These are phyloP conservation scores for Syngnathus rostellatus DNA, from an alignment of 2,797 vertebrate species.

Conservation along the genomic window DNA sequence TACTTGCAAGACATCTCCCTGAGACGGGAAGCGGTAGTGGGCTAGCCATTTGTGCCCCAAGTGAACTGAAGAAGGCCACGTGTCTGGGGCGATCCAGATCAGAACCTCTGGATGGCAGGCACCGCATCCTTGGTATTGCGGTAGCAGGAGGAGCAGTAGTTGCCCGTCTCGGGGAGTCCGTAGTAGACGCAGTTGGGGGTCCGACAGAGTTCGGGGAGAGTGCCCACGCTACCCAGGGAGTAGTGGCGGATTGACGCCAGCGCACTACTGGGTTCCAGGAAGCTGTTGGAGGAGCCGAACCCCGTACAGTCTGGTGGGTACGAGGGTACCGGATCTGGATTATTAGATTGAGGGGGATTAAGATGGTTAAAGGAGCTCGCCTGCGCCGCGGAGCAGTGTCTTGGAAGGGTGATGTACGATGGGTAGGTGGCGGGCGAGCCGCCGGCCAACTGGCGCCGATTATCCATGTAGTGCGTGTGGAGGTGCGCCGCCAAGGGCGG, in stretches of 20 bases:
- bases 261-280: slow-evolving; percentile 61
- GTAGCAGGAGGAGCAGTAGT: slow-evolving; percentile 97
- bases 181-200: slow-evolving; percentile 89
- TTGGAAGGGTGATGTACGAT: slow-evolving; percentile 75
- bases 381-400: slow-evolving; percentile 63
- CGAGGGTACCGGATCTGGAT: slow-evolving; percentile 62
- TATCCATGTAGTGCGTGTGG: slow-evolving; percentile 66
- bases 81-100: slow-evolving; percentile 40
- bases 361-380: slow-evolving; percentile 18
- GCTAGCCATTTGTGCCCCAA: neutral
- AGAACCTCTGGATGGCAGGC: slow-evolving; percentile 80
- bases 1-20: neutral
- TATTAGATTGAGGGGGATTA: slow-evolving; percentile 56
- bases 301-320: slow-evolving; percentile 61
- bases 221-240: slow-evolving; percentile 54
- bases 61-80: slow-evolving; percentile 50
- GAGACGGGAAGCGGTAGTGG: neutral
- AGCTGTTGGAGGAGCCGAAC: slow-evolving; percentile 64
- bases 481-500: slow-evolving; percentile 45
- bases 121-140: slow-evolving; percentile 79
- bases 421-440: slow-evolving; percentile 65
- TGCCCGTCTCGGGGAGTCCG: slow-evolving; percentile 88
- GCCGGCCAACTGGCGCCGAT: slow-evolving; percentile 65
- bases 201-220: slow-evolving; percentile 73
- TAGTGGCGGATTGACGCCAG: slow-evolving; percentile 61